Conservation (phyloP, 2,113 vertebrate genomes). For the Hemibagrus wyckioides region DNA sequence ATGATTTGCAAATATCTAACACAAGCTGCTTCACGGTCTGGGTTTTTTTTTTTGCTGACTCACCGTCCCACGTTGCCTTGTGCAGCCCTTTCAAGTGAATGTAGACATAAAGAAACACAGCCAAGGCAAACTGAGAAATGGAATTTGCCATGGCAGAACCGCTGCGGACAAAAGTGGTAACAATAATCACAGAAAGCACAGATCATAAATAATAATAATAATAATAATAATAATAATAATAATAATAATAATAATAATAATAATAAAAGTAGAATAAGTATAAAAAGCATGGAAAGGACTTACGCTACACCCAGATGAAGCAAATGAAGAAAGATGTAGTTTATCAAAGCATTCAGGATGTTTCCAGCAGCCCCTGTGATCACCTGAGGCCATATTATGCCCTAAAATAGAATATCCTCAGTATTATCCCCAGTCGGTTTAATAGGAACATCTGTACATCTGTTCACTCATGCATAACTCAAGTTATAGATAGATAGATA, state of each 20-base stretch:
- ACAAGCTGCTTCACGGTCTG: not conserved
- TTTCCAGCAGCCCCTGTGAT: slow-evolving; percentile 78
- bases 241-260: not conserved
- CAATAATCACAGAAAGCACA: not conserved
- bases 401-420: slow-evolving; percentile 68
- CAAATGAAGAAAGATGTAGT: slow-evolving; percentile 79
- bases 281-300: slow-evolving; percentile 65
- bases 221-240: not conserved
- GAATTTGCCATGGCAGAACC: slow-evolving; percentile 86
- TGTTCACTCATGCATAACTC: not conserved
- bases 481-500: too few species aligned
- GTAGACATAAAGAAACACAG: slow-evolving; percentile 75
- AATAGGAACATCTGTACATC: not conserved
- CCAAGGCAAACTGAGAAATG: slow-evolving; percentile 79
- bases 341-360: slow-evolving; percentile 81
- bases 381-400: slow-evolving; percentile 86
- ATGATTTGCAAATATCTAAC: not conserved
- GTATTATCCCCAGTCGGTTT: not conserved
- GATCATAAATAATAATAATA: not conserved
- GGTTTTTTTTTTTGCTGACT: slow-evolving; percentile 25
- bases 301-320: slow-evolving; percentile 85
- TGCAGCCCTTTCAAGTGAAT: slow-evolving; percentile 78
- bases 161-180: slow-evolving; percentile 60
- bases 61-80: slow-evolving; percentile 83
- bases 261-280: not conserved